Evolutionary conservation across 1,140 invertebrate genomes (phyloP), one percentile per base, ranked within the genome.

Genomic region (Reticulitermes speratus): DNA sequence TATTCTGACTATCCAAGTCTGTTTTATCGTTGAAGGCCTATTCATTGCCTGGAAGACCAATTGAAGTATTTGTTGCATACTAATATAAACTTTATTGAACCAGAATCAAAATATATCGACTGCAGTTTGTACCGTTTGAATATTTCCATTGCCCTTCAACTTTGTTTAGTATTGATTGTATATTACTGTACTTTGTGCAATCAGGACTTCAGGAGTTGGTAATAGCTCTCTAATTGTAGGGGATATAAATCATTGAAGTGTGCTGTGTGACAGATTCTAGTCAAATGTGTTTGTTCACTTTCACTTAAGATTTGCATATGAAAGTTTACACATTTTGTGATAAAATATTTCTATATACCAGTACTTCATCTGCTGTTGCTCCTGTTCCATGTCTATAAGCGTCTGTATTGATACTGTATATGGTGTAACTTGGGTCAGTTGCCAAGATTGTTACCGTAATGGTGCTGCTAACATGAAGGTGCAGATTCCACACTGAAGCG

Each of bases 131-230:
- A 75, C 30, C n/a, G 0, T 75, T 75, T 75, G n/a, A 75, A 30
- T 75, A 75, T 75, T n/a, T 75, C 65, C 25, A 75, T 75, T 75
- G 14, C 65, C 65, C 16, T n/a, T 30, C 3, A 75, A 25, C 14
- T 75, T 75, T 25, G n/a, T 75, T 8, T 6, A 75, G n/a, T 30
- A 75, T 30, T 30, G 14, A 75, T 75, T 30, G n/a, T 75, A 75
- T 75, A n/a, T 30, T 75, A 75, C 25, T 75, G n/a, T 75, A 75
- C 65, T 75, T 19, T 75, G 65, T 75, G n/a, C n/a, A 14, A 30
- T 75, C 65, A 16, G 65, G 65, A 75, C n/a, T 75, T 25, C 65
- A n/a, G 65, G 65, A 75, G 65, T 75, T 75, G 65, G 65, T 75
- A 75, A 14, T 75, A 21, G 19, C 65, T 75, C 25, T 75, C n/a